Evolutionary conservation across 2,113 vertebrate genomes (phyloP).

Genomic region (Odocoileus hemionus): DNA sequence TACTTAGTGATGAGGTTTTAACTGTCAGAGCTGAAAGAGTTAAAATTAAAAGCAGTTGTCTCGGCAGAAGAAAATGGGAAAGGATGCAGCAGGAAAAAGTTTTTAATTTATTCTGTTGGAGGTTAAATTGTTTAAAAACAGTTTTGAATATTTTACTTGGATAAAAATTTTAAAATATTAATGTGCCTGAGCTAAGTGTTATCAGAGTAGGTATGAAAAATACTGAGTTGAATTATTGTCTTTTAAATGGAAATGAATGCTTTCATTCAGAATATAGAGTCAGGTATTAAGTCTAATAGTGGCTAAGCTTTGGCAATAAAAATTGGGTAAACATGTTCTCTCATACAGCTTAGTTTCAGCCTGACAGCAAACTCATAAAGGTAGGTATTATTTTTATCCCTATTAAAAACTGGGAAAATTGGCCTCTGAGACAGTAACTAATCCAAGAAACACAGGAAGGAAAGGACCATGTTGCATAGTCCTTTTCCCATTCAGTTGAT

Average conservation of each 20-base stretch:
- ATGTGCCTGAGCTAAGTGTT: neutral
- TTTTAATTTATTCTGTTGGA: neutral
- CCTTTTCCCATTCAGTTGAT: neutral
- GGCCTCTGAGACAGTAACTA: neutral
- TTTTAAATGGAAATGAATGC: neutral
- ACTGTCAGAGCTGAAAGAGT: neutral
- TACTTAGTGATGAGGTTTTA: neutral
- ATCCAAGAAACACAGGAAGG: neutral
- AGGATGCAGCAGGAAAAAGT: neutral
- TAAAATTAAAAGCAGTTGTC: neutral
- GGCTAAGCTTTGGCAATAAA: neutral
- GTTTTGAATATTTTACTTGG: neutral
- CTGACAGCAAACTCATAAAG: neutral
- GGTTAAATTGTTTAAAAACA: neutral
- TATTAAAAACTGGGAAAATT: neutral
- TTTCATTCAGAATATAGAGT: neutral
- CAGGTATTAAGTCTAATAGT: neutral
- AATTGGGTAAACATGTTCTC: neutral
- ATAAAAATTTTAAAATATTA: neutral
- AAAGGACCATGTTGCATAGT: neutral
- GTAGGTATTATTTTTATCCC: neutral
- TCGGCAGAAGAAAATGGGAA: neutral
- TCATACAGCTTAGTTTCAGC: neutral
- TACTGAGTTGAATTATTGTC: neutral
- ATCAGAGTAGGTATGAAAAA: conserved; percentile 4